A percentile compares a stretch with the other conserved stretches of the same genome.
phyloP scores from a whole-genome alignment of 2,113 vertebrate genomes.

The Acrocephalus kingi region DNA sequence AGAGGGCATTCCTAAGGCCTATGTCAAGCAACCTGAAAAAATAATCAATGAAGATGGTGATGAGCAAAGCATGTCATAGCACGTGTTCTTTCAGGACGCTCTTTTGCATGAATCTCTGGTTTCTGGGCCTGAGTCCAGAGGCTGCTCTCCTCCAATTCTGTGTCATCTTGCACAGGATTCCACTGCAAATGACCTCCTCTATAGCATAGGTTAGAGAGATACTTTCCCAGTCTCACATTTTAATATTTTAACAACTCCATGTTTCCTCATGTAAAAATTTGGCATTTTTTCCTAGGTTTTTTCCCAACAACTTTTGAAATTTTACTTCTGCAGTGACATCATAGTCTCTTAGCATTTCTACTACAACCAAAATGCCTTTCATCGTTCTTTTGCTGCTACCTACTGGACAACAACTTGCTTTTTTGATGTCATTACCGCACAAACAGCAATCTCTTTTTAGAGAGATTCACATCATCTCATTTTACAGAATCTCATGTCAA shows the following conservation, averaged over 20 bases:
- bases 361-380: not conserved
- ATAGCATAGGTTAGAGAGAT: rapidly evolving
- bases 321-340: not conserved
- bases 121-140: not conserved
- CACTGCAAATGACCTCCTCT: not conserved
- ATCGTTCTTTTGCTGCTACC: not conserved
- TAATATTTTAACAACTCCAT: not conserved
- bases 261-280: not conserved
- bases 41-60: not conserved
- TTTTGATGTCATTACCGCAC: not conserved
- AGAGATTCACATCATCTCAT: not conserved
- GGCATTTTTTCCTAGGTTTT: not conserved
- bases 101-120: not conserved
- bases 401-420: not conserved
- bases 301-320: not conserved
- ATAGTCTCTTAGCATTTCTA: not conserved
- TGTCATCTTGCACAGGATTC: not conserved
- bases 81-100: not conserved
- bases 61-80: not conserved
- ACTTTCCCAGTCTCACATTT: not conserved
- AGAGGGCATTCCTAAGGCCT: rapidly evolving
- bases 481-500: not conserved
- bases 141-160: not conserved
- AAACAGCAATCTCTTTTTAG: not conserved
- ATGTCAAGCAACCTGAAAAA: not conserved